Conservation (phyloP, 2,888 invertebrate species). For the Aproaerema taeniolella region DNA sequence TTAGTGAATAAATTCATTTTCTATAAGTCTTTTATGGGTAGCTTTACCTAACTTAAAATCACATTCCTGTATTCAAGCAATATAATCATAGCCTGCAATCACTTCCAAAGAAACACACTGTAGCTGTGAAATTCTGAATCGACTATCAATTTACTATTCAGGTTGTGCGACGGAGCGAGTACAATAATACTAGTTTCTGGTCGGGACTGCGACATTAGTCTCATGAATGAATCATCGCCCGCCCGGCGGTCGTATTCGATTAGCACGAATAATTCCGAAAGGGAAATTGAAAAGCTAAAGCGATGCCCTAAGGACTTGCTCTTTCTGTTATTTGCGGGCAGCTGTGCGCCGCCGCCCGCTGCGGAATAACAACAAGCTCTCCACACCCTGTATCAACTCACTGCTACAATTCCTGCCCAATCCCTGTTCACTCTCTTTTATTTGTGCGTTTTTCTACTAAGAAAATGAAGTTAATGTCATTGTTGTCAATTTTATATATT, state of each 20-base stretch:
- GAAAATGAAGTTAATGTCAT: no score
- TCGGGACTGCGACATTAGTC: conserved; percentile 61
- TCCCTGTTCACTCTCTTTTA: not conserved
- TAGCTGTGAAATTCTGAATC: no score
- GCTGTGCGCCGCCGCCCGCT: no score
- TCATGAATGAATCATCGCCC: conserved; percentile 74
- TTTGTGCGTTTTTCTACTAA: not conserved
- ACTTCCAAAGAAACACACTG: no score
- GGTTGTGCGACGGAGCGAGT: conserved; percentile 28
- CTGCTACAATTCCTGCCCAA: no score
- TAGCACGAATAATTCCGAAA: conserved; percentile 76
- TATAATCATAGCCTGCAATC: no score
- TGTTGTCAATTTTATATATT: no score
- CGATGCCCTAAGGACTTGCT: conserved; percentile 74
- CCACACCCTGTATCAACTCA: no score
- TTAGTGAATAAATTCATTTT: no score
- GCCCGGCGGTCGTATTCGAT: conserved; percentile 69
- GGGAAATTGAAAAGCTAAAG: conserved; percentile 77
- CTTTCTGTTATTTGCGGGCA: conserved; percentile 74
- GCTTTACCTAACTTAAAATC: no score
- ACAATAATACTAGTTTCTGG: conserved; percentile 57
- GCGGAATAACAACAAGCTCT: conserved; percentile 62
- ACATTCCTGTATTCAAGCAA: no score
- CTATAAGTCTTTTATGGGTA: no score
- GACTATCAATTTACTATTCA: conserved; percentile 16